Percentiles rank a stretch among this genome's conserved stretches.
These are phyloP conservation scores for Osmoderma eremita DNA, from an alignment of 2,888 invertebrate species.

Conservation along the genomic window DNA sequence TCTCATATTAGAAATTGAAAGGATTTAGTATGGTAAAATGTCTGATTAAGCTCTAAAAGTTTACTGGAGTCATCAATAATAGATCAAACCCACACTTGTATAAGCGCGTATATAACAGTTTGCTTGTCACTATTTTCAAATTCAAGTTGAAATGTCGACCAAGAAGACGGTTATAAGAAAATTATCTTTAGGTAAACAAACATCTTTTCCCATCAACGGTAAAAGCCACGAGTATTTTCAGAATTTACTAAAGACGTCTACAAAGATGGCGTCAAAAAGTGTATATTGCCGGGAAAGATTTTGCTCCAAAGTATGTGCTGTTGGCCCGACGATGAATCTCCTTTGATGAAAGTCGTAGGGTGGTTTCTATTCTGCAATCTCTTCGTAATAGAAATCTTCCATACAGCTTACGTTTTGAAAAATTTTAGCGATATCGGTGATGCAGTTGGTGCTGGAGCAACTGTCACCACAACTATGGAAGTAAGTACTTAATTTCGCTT, in stretches of 20 bases:
- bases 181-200: conserved; percentile 23
- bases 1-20: no score
- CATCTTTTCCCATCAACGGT: neutral
- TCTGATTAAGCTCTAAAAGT: no score
- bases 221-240: neutral
- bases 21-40: no score
- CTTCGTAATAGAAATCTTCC: conserved; percentile 30
- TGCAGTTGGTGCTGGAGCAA: conserved; percentile 24
- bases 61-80: no score
- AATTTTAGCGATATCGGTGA: conserved; percentile 20
- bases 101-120: no score
- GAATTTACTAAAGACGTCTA: conserved; percentile 24
- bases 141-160: neutral
- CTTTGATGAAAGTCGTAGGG: conserved; percentile 10
- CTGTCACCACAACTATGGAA: conserved; percentile 34
- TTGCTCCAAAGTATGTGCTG: conserved; percentile 23
- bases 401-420: conserved; percentile 22
- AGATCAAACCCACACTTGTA: neutral
- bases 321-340: conserved; percentile 34
- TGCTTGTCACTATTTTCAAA: no score
- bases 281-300: conserved; percentile 28
- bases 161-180: neutral
- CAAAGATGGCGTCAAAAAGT: conserved; percentile 30
- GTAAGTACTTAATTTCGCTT: neutral
- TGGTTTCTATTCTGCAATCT: conserved; percentile 33